phyloP scores from a whole-genome alignment of 2,797 vertebrate species.

The Rhynchotus rufescens region DNA sequence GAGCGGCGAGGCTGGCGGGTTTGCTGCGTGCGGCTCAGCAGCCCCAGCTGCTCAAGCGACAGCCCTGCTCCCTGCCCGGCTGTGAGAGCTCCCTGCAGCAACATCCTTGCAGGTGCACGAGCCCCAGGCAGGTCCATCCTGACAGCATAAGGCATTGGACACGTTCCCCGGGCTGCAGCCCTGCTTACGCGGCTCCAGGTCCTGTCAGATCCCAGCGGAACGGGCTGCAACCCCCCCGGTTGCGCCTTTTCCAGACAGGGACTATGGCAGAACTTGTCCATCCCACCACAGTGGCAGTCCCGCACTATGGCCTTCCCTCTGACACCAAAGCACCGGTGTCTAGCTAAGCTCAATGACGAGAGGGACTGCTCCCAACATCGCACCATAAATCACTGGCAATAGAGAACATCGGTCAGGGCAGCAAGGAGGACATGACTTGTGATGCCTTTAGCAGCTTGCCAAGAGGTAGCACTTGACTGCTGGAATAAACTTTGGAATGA shows the following conservation, averaged over 20 bases:
- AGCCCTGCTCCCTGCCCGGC: background rate
- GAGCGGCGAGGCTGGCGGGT: background rate
- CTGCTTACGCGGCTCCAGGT: rapidly evolving
- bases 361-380: background rate
- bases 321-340: background rate
- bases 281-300: background rate
- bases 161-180: background rate
- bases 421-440: background rate
- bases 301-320: background rate
- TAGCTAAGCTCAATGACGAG: background rate
- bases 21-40: background rate
- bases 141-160: background rate
- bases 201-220: background rate
- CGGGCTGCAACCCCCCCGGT: rapidly evolving
- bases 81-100: background rate
- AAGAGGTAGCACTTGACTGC: rapidly evolving
- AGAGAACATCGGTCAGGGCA: background rate
- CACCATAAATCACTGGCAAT: background rate
- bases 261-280: rapidly evolving
- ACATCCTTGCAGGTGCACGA: background rate
- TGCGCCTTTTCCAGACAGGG: background rate
- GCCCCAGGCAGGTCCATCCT: background rate
- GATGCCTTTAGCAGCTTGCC: background rate
- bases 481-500: background rate
- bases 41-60: background rate